phyloP scores from a whole-genome alignment of 2,113 vertebrate genomes.

The Melanostigma gelatinosum region DNA sequence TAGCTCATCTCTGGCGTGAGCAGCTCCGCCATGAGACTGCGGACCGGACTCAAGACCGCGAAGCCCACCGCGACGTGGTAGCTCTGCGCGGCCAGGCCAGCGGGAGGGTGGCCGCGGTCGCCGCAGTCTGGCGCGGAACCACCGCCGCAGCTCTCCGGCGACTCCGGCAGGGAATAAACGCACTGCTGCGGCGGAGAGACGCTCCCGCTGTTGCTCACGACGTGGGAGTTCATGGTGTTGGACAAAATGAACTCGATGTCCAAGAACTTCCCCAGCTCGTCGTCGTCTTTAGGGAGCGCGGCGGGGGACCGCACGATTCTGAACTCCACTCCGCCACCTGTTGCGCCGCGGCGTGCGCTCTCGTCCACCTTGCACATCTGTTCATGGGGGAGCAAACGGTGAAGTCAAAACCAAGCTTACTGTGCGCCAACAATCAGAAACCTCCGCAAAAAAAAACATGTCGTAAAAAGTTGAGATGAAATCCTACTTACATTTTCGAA shows the following conservation, averaged over 20 bases:
- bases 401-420: neutral
- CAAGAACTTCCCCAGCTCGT: constrained; percentile 89
- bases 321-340: constrained; percentile 77
- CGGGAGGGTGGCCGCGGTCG: constrained; percentile 76
- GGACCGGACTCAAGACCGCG: constrained; percentile 73
- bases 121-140: constrained; percentile 81
- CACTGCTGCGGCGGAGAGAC: constrained; percentile 59
- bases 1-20: constrained; percentile 84
- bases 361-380: constrained; percentile 75
- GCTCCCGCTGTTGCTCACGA: constrained; percentile 23
- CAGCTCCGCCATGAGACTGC: constrained; percentile 91
- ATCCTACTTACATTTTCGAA: constrained; percentile 79
- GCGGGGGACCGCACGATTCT: constrained; percentile 79
- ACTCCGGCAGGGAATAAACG: constrained; percentile 88
- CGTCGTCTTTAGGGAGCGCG: constrained; percentile 82
- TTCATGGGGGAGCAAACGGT: neutral
- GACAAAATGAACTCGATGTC: constrained; percentile 93
- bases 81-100: constrained; percentile 66
- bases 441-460: neutral
- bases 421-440: rapidly evolving
- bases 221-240: constrained; percentile 81
- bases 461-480: neutral
- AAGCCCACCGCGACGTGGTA: constrained; percentile 64
- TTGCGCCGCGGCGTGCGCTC: constrained; percentile 38
- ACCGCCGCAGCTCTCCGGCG: constrained; percentile 89